These are phyloP conservation scores for Parauchenoglanis ngamensis DNA, from an alignment of 2,797 vertebrate species.

Conservation along the genomic window DNA sequence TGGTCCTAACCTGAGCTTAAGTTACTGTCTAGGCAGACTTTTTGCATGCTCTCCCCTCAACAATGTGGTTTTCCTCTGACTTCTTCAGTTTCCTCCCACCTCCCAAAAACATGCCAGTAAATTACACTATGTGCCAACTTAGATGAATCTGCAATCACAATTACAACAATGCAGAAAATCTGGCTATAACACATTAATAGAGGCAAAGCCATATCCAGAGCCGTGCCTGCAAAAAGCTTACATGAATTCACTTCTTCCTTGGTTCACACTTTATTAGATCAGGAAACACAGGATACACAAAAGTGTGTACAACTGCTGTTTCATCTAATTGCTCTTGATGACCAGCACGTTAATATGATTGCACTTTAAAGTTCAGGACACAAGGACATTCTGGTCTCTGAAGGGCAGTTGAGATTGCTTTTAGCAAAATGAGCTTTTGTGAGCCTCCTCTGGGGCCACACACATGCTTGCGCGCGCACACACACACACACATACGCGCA, in stretches of 20 bases:
- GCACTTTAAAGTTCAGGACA: conserved; percentile 8
- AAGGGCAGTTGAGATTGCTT: conserved; percentile 28
- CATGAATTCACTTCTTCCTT: neutral
- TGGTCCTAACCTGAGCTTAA: neutral
- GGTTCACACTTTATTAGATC: neutral
- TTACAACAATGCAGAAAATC: neutral
- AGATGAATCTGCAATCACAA: neutral
- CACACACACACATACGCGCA: neutral
- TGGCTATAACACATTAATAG: neutral
- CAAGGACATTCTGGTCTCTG: conserved; percentile 28
- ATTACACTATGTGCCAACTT: neutral
- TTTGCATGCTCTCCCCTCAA: neutral
- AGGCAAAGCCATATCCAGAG: neutral
- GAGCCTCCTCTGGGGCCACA: neutral
- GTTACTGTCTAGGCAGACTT: neutral
- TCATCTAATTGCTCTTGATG: conserved; percentile 5
- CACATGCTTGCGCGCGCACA: neutral
- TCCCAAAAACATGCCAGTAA: neutral
- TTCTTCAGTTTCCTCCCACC: neutral
- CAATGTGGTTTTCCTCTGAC: neutral
- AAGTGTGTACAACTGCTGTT: neutral
- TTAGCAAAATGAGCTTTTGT: conserved; percentile 36
- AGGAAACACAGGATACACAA: neutral
- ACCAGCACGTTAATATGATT: conserved; percentile 12
- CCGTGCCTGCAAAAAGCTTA: neutral